Percentiles rank a stretch among this genome's conserved stretches.
Evolutionary conservation across 1,140 invertebrate genomes (phyloP).

Genomic region (Drosophila ambigua): DNA sequence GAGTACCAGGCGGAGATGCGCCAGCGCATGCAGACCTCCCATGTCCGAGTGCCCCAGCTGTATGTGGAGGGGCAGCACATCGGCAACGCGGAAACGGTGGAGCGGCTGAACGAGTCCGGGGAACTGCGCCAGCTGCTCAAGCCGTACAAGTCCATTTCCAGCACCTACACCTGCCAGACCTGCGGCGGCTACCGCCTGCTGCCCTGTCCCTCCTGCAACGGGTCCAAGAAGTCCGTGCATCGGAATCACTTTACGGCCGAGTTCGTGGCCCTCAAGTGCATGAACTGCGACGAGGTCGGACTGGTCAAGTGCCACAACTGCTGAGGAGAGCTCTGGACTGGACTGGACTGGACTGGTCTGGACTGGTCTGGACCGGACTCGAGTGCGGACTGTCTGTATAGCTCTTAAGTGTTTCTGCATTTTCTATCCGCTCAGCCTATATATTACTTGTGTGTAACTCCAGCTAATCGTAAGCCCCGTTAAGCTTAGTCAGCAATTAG

Average conservation of each 20-base stretch:
- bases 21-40: conserved; percentile 90
- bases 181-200: conserved; percentile 96
- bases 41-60: conserved; percentile 93
- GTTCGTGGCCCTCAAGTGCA: conserved; percentile 96
- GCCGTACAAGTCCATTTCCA: conserved; percentile 93
- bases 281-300: conserved; percentile 97
- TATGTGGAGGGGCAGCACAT: conserved; percentile 96
- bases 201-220: conserved; percentile 95
- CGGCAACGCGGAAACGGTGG: conserved; percentile 94
- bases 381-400: conserved; percentile 9
- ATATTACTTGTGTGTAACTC: conserved; percentile 15
- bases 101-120: conserved; percentile 95
- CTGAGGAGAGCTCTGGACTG: conserved; percentile 38
- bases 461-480: conserved; percentile 41
- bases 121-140: conserved; percentile 94
- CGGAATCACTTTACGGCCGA: conserved; percentile 97
- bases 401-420: conserved; percentile 13
- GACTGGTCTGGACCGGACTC: not conserved
- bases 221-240: conserved; percentile 97
- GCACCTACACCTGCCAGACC: conserved; percentile 91
- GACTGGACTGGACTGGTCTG: not conserved
- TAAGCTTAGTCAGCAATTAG: conserved; percentile 41
- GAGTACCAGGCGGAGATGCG: conserved; percentile 95
- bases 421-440: conserved; percentile 10
- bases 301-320: conserved; percentile 94